These are phyloP conservation scores for Platycercus adscitus DNA, from an alignment of 2,113 vertebrate genomes.

Conservation along the genomic window DNA sequence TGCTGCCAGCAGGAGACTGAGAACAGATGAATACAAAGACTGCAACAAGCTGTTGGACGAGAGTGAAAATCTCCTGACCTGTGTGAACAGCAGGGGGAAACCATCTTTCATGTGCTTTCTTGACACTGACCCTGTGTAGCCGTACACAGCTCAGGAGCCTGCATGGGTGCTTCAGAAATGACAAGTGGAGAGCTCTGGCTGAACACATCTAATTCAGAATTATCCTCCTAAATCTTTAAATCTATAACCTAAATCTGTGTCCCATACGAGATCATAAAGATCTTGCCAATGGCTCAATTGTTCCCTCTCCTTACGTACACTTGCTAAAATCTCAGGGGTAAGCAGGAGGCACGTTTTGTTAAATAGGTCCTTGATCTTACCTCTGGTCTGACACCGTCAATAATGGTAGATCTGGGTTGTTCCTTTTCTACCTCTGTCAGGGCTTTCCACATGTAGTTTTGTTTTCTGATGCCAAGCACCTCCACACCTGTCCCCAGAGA, in stretches of 20 bases:
- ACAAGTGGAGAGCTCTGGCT: background rate
- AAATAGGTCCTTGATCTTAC: background rate
- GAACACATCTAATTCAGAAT: background rate
- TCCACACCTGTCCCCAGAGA: too few relatives aligned
- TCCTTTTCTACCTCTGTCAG: background rate
- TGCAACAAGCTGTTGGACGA: background rate
- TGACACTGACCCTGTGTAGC: fast-evolving
- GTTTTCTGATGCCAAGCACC: background rate
- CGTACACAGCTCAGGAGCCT: background rate
- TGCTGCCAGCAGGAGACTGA: background rate
- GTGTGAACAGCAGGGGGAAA: background rate
- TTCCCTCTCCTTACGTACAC: background rate
- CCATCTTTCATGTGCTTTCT: background rate
- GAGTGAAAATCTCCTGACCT: background rate
- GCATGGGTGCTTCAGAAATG: background rate
- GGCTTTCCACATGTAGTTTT: background rate
- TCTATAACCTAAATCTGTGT: background rate
- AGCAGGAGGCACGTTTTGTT: background rate
- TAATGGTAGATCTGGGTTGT: background rate
- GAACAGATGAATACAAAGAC: background rate
- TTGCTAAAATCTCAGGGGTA: background rate
- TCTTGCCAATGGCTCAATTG: background rate
- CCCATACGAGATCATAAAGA: background rate
- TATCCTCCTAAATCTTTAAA: background rate
- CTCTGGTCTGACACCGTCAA: background rate